These are phyloP conservation scores for Taurulus bubalis DNA, from an alignment of 2,113 vertebrate species.

Conservation along the genomic window DNA sequence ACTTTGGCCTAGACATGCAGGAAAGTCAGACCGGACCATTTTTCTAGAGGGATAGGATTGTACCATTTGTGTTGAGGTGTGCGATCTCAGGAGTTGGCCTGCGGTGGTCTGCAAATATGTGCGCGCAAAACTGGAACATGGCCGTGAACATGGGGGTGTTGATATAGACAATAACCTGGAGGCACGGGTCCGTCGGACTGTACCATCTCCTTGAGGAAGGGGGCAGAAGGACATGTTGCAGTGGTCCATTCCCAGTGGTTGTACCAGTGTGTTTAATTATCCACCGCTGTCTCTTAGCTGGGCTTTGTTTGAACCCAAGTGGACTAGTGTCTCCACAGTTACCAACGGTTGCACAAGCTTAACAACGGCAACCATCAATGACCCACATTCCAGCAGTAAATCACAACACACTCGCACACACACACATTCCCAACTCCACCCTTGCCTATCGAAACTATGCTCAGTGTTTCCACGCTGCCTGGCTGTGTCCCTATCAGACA, in stretches of 20 bases:
- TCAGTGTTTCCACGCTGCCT: conserved; percentile 57
- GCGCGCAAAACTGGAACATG: neutral
- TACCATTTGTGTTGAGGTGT: neutral
- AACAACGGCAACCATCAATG: conserved; percentile 61
- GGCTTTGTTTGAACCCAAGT: conserved; percentile 61
- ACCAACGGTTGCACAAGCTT: conserved; percentile 68
- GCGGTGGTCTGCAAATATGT: neutral
- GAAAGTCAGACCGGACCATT: neutral
- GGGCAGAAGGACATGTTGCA: neutral
- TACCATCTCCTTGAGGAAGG: conserved; percentile 7
- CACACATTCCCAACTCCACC: conserved; percentile 61
- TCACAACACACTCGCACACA: conserved; percentile 60
- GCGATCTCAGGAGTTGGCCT: neutral
- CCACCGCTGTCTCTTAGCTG: conserved; percentile 32
- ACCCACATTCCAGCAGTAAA: conserved; percentile 81
- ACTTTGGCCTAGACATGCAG: neutral
- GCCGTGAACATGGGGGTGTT: neutral
- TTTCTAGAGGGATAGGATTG: neutral
- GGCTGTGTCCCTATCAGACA: conserved; percentile 16
- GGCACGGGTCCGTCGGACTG: neutral
- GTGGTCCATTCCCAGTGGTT: conserved; percentile 1
- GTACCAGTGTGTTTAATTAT: conserved; percentile 46
- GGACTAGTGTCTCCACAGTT: conserved; percentile 68
- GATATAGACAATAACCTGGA: neutral
- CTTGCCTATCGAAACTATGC: conserved; percentile 71